Percentiles rank a stretch among this genome's conserved stretches.
These are phyloP conservation scores for Aplocera efformata DNA, from an alignment of 2,888 invertebrate species.

Conservation along the genomic window DNA sequence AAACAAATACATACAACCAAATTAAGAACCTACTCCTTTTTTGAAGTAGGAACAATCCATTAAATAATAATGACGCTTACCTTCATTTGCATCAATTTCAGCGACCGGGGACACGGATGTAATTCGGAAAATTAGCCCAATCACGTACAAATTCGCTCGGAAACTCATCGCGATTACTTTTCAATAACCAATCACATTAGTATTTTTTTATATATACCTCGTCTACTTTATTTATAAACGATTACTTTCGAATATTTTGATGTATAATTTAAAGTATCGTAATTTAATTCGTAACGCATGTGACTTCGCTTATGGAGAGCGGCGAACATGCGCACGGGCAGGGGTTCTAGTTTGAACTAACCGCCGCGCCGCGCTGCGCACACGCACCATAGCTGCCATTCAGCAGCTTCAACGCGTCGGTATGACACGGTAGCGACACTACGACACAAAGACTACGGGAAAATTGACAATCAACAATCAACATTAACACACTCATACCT, in stretches of 20 bases:
- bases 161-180: constrained; percentile 43
- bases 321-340: constrained; percentile 40
- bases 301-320: constrained; percentile 10
- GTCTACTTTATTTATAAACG: too few relatives aligned
- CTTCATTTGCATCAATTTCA: constrained; percentile 66
- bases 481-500: too few relatives aligned
- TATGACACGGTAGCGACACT: too few relatives aligned
- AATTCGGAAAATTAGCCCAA: constrained; percentile 61
- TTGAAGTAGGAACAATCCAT: too few relatives aligned
- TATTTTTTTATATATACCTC: not conserved
- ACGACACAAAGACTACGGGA: too few relatives aligned
- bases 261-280: constrained; percentile 7
- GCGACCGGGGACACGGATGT: constrained; percentile 59
- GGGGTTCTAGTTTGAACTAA: constrained; percentile 28
- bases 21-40: too few relatives aligned
- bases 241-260: too few relatives aligned
- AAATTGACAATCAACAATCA: too few relatives aligned
- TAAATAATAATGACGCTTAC: too few relatives aligned
- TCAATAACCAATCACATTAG: constrained; percentile 25
- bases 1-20: too few relatives aligned
- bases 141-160: constrained; percentile 47
- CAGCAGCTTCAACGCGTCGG: constrained; percentile 26
- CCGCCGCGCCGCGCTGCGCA: too few relatives aligned
- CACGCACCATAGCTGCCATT: too few relatives aligned
- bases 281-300: constrained; percentile 14